Evolutionary conservation across 2,113 vertebrate species (phyloP).

Genomic region (Corythaeola cristata): DNA sequence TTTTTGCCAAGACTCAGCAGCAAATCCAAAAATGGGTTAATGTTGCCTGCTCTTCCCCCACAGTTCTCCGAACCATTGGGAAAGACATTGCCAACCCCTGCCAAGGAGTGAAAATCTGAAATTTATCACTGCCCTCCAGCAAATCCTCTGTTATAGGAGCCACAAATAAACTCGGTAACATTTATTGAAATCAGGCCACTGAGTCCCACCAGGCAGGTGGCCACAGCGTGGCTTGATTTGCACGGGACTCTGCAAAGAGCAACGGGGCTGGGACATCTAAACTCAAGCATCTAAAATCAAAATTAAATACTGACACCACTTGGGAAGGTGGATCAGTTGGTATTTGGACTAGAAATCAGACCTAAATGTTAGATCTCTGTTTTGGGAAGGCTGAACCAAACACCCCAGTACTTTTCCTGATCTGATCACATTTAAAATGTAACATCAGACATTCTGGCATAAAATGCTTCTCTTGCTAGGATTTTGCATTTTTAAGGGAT

Average conservation of each 20-base stretch:
- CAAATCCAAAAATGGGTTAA: background rate
- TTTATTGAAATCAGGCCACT: background rate
- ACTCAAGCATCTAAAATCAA: background rate
- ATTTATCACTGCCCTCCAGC: background rate
- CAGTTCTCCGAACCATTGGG: background rate
- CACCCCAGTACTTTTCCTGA: background rate
- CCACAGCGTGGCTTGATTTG: background rate
- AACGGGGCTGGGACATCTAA: background rate
- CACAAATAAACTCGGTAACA: background rate
- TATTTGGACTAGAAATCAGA: background rate
- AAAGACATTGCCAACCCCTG: background rate
- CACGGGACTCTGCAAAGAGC: background rate
- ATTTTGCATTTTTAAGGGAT: background rate
- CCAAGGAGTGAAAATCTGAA: background rate
- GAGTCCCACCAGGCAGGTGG: background rate
- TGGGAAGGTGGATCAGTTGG: background rate
- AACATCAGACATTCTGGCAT: background rate
- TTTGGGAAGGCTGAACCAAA: background rate
- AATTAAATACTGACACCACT: background rate
- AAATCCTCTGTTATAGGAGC: background rate
- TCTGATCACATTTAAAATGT: background rate
- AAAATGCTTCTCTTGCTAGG: background rate
- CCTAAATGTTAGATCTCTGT: background rate
- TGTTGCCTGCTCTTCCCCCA: background rate
- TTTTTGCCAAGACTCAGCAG: background rate